Evolutionary conservation across 1,140 invertebrate species (phyloP), one percentile per base, ranked within the genome.

Genomic region (Drosophila baimaii): DNA sequence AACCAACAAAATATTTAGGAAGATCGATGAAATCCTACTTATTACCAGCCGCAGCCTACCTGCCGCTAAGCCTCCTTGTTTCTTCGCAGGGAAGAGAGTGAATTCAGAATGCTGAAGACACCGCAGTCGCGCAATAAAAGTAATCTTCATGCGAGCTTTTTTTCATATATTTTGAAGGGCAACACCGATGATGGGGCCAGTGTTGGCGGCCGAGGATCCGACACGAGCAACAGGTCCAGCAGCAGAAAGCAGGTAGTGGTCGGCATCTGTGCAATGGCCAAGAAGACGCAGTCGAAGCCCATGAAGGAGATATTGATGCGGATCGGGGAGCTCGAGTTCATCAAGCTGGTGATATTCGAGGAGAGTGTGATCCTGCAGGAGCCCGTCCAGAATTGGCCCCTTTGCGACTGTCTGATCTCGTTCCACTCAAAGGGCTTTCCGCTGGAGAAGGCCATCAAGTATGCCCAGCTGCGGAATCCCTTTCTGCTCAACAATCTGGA

Each of bases 341-440:
- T 99, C 71, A 97, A 97, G 93, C 97, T 98, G 91, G 93, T 97
- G 29, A 96, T 98, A 33, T 99, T 99, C 93, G 95, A 96, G 37
- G 98, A 99, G 93, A 96, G 98, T 91, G 96, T 98, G 83, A 98
- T 99, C 93, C 93, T 99, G 72, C 96, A 98, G 95, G 95, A 98
- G 93, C 96, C 98, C 2, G 97, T 99, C 8, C 98, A 99, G 92
- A 96, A 99, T 89, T 99, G 99, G 99, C 99, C 98, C 2, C 93
- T 97, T n/a, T 98, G 98, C 90, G 98, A 99, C 93, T 99, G 98
- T 91, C 94, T 99, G 12, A 98, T 99, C 65, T 99, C 98, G 63
- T 99, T 99, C 92, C 98, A 99, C 92, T 99, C 98, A 1, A 98
- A 98, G 93, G 98, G 98, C 84, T 99, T 99, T 93, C 99, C 98